These are phyloP conservation scores for Scaptomyza tumidula DNA, from an alignment of 2,888 invertebrate genomes.

Conservation along the genomic window DNA sequence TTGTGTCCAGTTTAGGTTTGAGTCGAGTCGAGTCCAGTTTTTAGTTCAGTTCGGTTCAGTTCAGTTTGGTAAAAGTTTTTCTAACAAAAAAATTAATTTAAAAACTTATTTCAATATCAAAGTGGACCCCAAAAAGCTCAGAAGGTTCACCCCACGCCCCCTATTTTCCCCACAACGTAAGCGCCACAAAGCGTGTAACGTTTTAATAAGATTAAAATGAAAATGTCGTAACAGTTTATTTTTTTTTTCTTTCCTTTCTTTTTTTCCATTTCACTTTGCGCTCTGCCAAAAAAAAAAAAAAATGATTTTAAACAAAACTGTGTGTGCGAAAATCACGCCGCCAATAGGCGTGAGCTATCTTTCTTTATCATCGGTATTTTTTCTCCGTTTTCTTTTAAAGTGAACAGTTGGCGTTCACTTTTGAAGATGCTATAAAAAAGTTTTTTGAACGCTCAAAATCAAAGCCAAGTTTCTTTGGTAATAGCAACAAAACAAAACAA, in stretches of 20 bases:
- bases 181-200: conserved; percentile 65
- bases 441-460: background rate
- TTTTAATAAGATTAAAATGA: conserved; percentile 81
- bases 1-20: conserved; percentile 3
- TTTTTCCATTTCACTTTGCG: conserved; percentile 31
- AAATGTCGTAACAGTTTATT: conserved; percentile 74
- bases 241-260: conserved; percentile 30
- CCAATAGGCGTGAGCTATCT: conserved; percentile 28
- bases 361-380: conserved; percentile 2
- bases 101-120: conserved; percentile 79
- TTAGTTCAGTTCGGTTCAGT: conserved; percentile 39
- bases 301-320: conserved; percentile 18
- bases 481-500: background rate
- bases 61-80: conserved; percentile 62
- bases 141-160: conserved; percentile 1
- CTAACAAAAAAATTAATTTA: conserved; percentile 77
- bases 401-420: conserved; percentile 1
- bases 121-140: conserved; percentile 51
- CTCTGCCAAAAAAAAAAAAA: conserved; percentile 15
- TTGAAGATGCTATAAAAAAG: background rate
- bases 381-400: background rate
- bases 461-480: conserved; percentile 3
- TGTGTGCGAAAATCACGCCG: conserved; percentile 44
- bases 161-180: conserved; percentile 5
- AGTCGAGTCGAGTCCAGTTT: conserved; percentile 7